Base-by-base conservation (phyloP, 2,797 vertebrate genomes). In the Novumbra hubbsi region DNA sequence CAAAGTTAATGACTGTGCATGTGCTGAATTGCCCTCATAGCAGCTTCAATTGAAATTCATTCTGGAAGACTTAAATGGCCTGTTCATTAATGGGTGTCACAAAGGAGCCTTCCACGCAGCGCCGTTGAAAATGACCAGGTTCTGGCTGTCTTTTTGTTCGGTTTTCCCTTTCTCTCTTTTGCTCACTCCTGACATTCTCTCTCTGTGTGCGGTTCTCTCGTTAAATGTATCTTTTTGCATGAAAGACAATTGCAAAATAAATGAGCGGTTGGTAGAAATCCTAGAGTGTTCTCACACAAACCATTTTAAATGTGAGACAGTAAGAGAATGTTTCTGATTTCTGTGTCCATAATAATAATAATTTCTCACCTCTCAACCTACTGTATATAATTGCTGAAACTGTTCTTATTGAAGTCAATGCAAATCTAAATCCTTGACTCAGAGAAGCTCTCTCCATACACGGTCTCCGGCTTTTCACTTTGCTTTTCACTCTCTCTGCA, bases 391-490 rank as follows among this genome's bases (percentile, higher is more conserved):
- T 60, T 8, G 11, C 21, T 0, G 8, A 8, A 21, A 24, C 55
- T 4, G 11, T 24, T 24, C 55, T 24, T n/a, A 24, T 57, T 14
- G 9, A 60, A 11, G 55, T 60, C 55, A 57, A 49, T 30, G 52
- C 19, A 38, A 34, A 21, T 11, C 21, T 21, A 60, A 27, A 60
- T 60, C 21, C 55, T 60, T 24, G 21, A 57, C 52, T 57, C 38
- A 67, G 32, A 67, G 16, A 15, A 66, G 21, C 65, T 57, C 34
- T 71, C 0, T 70, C 45, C 72, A 11, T 48, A 32, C 30, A 34
- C 69, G 55, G 52, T 57, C 21, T 72, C 28, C 57, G 63, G n/a
- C 50, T 30, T 66, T 45, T 66, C 57, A 41, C 57, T 49, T 72
- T 30, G 34, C 69, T 41, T 64, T 4, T 68, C 48, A 16, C 14